Evolutionary conservation across 2,888 invertebrate genomes (phyloP), one percentile per base, ranked within the genome.

Genomic region (Cosmorhoe ocellata): DNA sequence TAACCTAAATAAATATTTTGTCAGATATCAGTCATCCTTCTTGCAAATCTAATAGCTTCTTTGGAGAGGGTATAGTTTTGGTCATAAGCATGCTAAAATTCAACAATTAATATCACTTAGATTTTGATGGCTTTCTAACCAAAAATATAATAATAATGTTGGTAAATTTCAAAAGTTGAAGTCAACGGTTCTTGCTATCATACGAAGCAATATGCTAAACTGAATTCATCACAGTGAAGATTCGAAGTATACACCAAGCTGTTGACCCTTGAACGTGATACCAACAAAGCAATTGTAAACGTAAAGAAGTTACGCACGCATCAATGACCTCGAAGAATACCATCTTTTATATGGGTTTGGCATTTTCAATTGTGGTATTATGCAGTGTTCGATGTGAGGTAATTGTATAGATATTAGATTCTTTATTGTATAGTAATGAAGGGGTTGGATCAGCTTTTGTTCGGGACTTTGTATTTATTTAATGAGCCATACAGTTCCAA

Each of bases 321-420:
- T 46, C 58, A 62, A 58, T 33, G 54, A 56, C 55, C 60, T 56
- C 56, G 43, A 45, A 60, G 56, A 57, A 63, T 63, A 56, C 45
- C 51, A 57, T 56, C 58, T 63, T 56, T 56, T 58, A 51, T 59
- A 51, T 58, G 53, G 55, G 57, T 50, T 45, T 43, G 52, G 49
- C 55, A 26, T 53, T 52, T 46, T 33, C 56, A 59, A 57, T 55
- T 33, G 50, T 46, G 44, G 53, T 31, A 52, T 58, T 53, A 51
- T 62, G 43, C 46, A 43, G 48, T 40, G 52, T 58, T 53, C 36
- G 50, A 48, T 58, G 53, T 40, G 46, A 52, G 10, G 44, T 52
- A 32, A 52, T 59, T 56, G 52, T 56, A 42, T 38, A 49, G n/a
- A n/a, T n/a, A n/a, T n/a, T n/a, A n/a, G n/a, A n/a, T n/a, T n/a